Conservation (phyloP, 1,140 invertebrate genomes). For the Psilanteris sp. region DNA sequence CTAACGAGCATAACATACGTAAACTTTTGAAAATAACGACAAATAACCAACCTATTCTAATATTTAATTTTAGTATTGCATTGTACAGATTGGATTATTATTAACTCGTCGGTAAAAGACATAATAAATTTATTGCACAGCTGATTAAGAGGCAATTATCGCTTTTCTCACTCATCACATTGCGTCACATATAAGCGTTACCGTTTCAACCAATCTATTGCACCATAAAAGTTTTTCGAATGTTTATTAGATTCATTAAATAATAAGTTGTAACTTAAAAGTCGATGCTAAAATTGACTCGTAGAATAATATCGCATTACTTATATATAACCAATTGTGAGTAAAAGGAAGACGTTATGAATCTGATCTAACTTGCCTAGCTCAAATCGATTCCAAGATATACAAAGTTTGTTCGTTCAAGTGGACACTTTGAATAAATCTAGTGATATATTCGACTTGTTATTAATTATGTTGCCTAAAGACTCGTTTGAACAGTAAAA, state of each 20-base stretch:
- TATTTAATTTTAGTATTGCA: no score
- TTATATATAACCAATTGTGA: no score
- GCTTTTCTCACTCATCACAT: not conserved
- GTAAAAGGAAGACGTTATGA: no score
- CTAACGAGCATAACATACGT: conserved; percentile 20
- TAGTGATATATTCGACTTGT: conserved; percentile 53
- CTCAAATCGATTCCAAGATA: conserved; percentile 32
- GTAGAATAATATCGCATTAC: conserved; percentile 14
- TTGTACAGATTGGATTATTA: no score
- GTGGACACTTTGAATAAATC: conserved; percentile 49
- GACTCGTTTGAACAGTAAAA: conserved; percentile 33
- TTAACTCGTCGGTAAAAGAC: no score
- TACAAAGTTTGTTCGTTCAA: conserved; percentile 56
- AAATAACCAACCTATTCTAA: conserved; percentile 33
- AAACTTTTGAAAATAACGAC: conserved; percentile 43
- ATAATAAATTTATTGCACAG: conserved; percentile 40
- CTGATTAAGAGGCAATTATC: no score
- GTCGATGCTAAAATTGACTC: no score
- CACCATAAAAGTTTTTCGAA: conserved; percentile 57
- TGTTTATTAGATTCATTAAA: no score
- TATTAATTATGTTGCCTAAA: conserved; percentile 20
- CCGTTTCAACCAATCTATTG: conserved; percentile 2
- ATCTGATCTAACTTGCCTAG: conserved; percentile 24
- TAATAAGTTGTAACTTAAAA: no score
- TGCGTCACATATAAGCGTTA: not conserved